These are phyloP conservation scores for Drosophila bifasciata DNA, from an alignment of 1,140 invertebrate genomes.

Conservation along the genomic window DNA sequence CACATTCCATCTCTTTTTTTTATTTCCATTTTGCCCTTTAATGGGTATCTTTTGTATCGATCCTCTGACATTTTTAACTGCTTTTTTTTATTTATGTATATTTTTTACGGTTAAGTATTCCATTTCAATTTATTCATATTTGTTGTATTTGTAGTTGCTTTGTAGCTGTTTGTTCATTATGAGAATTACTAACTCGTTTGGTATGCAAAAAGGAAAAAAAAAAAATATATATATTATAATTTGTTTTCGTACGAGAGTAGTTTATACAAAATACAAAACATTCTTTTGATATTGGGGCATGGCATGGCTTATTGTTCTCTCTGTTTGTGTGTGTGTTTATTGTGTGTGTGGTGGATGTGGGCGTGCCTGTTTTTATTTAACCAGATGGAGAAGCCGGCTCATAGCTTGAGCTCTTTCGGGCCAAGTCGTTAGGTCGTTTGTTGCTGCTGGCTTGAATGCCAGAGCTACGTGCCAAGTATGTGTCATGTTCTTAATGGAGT, in stretches of 20 bases:
- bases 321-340: constrained; percentile 3
- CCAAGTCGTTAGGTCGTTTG: constrained; percentile 24
- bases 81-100: constrained; percentile 25
- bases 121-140: constrained; percentile 58
- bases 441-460: constrained; percentile 32
- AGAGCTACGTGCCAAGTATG: constrained; percentile 69
- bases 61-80: not conserved
- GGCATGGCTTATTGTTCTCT: constrained; percentile 43
- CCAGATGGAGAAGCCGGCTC: constrained; percentile 25
- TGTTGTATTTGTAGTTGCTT: constrained; percentile 23
- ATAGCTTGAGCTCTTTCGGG: constrained; percentile 23
- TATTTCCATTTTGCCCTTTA: too few relatives aligned
- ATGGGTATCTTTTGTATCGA: constrained; percentile 10
- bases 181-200: constrained; percentile 63
- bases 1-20: too few relatives aligned
- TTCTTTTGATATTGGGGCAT: constrained; percentile 39
- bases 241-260: constrained; percentile 40
- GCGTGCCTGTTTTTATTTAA: constrained; percentile 58
- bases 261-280: constrained; percentile 44
- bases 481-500: constrained; percentile 66
- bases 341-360: constrained; percentile 35
- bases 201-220: constrained; percentile 47
- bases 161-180: constrained; percentile 45
- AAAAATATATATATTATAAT: constrained; percentile 51
- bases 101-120: constrained; percentile 49